Conservation (phyloP, 2,797 vertebrate species). For the Gobio occitaniae region DNA sequence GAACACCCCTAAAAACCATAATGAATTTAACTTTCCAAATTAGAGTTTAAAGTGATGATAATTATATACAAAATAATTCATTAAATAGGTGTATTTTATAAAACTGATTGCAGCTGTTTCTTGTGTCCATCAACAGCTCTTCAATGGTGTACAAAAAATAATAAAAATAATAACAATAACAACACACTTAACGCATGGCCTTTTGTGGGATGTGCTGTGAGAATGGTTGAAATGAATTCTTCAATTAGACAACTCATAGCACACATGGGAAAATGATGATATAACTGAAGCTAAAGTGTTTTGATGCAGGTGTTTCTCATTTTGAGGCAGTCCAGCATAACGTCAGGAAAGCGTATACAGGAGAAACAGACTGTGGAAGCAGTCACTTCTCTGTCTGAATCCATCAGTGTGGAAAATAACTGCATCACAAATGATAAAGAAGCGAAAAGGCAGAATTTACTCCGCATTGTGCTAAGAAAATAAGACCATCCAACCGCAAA, state of each 20-base stretch:
- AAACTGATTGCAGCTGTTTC: neutral
- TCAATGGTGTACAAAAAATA: neutral
- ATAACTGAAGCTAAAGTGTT: neutral
- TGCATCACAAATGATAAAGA: neutral
- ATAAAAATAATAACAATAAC: no score
- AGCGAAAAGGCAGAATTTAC: neutral
- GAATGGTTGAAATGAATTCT: neutral
- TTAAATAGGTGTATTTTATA: neutral
- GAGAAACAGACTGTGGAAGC: neutral
- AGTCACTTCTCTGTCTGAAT: neutral
- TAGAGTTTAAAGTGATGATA: neutral
- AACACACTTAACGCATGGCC: neutral
- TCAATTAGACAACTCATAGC: neutral
- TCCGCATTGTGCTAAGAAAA: neutral
- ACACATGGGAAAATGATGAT: neutral
- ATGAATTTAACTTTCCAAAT: neutral
- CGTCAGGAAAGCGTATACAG: neutral
- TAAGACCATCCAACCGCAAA: neutral
- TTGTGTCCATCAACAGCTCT: neutral
- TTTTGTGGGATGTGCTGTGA: neutral
- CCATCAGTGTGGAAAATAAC: conserved; percentile 28
- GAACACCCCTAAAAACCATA: neutral
- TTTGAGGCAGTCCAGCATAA: conserved; percentile 1
- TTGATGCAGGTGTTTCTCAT: conserved; percentile 14
- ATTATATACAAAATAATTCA: neutral